Evolutionary conservation across 2,797 vertebrate genomes (phyloP), one percentile per base, ranked within the genome.

Genomic region (Cichlasoma orientale): DNA sequence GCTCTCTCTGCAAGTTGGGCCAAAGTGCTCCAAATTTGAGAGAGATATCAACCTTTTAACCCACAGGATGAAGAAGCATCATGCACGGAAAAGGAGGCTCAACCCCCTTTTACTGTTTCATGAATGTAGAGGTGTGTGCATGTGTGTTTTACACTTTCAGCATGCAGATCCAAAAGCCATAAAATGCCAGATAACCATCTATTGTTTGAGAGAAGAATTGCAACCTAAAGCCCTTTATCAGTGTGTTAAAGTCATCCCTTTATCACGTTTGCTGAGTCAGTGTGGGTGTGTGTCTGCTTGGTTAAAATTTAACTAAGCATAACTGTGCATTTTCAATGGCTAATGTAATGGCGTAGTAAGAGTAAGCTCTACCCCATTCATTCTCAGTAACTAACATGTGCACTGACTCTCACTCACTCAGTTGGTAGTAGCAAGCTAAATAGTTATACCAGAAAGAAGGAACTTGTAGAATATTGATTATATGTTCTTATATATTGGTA

Each of bases 171-270:
- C 23, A 3, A 47, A 72, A 86, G 79, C 77, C 47, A 82, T 78
- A 88, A 80, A 89, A 81, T 68, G 50, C 82, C 41, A 85, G 83
- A 88, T 89, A 89, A 86, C 44, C n/a, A 78, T 86, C 44, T 50
- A 54, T 50, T 75, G 38, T 52, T 27, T 25, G 16, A 55, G 47
- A 47, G 78, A 86, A 83, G 77, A 85, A 83, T 12, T 25, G 19
- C 33, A 69, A 25, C 23, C 75, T 57, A 5, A 83, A 84, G 80
- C 63, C 52, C 25, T 25, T 44, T 85, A 86, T 89, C 75, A 66
- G 56, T 29, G 61, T 80, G 41, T 70, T 79, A 27, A 5, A 72
- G 82, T 84, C 71, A 78, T 63, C 70, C 19, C 0, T 36, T 16
- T 72, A 78, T 84, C 78, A 75, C 19, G 19, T 85, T 77, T 81